phyloP scores from a whole-genome alignment of 2,888 invertebrate species.

The Allophyes oxyacanthae region DNA sequence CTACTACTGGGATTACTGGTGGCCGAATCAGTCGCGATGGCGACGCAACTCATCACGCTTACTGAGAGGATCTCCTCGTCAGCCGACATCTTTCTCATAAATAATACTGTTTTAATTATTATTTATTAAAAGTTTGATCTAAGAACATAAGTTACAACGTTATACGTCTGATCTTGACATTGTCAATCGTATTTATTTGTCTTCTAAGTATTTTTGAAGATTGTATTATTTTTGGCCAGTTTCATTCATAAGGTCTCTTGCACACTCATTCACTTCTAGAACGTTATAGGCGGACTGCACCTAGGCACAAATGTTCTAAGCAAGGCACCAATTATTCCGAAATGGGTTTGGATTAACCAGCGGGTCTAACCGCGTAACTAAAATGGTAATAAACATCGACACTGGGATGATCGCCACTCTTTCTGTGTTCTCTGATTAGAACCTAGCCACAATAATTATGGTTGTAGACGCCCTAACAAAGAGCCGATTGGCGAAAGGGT shows the following conservation, averaged over 20 bases:
- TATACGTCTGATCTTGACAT: slow-evolving; percentile 10
- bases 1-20: neutral
- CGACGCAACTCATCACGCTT: slow-evolving; percentile 5
- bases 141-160: slow-evolving; percentile 8
- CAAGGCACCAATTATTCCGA: too few relatives aligned
- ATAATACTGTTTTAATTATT: slow-evolving; percentile 6
- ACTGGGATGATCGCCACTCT: too few relatives aligned
- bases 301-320: too few relatives aligned
- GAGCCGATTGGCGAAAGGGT: too few relatives aligned
- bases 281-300: too few relatives aligned
- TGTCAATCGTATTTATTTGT: slow-evolving; percentile 3
- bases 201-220: slow-evolving; percentile 5
- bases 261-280: too few relatives aligned
- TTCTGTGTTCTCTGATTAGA: too few relatives aligned
- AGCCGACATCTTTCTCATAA: slow-evolving; percentile 7
- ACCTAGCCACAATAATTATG: too few relatives aligned
- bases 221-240: slow-evolving; percentile 15
- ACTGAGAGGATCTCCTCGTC: slow-evolving; percentile 8
- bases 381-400: too few relatives aligned
- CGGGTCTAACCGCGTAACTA: too few relatives aligned
- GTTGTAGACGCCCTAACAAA: too few relatives aligned
- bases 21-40: neutral
- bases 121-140: slow-evolving; percentile 2
- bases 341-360: too few relatives aligned
- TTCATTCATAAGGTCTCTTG: neutral